Evolutionary conservation across 2,797 vertebrate species (phyloP).

Genomic region (Periparus ater): DNA sequence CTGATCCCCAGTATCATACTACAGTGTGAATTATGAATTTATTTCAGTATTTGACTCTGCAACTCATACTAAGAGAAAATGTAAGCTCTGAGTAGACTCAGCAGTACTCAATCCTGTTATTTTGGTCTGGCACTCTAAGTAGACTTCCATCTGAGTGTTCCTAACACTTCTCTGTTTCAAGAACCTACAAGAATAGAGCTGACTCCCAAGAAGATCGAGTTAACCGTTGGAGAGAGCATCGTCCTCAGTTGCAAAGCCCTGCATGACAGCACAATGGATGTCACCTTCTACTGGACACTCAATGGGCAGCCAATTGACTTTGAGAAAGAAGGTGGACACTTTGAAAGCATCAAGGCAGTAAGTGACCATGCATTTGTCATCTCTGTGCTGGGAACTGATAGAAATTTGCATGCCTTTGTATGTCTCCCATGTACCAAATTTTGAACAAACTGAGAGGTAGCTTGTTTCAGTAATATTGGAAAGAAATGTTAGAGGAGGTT

Average conservation of each 20-base stretch:
- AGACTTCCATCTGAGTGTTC: not conserved
- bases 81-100: not conserved
- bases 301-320: constrained; percentile 90
- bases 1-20: not conserved
- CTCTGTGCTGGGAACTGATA: not conserved
- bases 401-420: not conserved
- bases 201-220: constrained; percentile 87
- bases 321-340: constrained; percentile 90
- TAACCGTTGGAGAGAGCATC: constrained; percentile 95
- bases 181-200: constrained; percentile 94
- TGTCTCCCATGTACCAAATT: not conserved
- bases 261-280: constrained; percentile 89
- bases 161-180: constrained; percentile 55
- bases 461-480: not conserved
- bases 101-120: not conserved
- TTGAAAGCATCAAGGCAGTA: constrained; percentile 96
- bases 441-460: not conserved
- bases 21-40: not conserved
- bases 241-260: constrained; percentile 94
- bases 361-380: constrained; percentile 67
- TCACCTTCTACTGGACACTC: constrained; percentile 91
- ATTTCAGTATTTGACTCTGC: not conserved
- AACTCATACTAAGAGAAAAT: not conserved
- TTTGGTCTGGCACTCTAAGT: not conserved
- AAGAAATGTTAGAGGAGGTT: not conserved